Evolutionary conservation across 2,113 vertebrate species (phyloP).

Genomic region (Pleuronectes platessa): DNA sequence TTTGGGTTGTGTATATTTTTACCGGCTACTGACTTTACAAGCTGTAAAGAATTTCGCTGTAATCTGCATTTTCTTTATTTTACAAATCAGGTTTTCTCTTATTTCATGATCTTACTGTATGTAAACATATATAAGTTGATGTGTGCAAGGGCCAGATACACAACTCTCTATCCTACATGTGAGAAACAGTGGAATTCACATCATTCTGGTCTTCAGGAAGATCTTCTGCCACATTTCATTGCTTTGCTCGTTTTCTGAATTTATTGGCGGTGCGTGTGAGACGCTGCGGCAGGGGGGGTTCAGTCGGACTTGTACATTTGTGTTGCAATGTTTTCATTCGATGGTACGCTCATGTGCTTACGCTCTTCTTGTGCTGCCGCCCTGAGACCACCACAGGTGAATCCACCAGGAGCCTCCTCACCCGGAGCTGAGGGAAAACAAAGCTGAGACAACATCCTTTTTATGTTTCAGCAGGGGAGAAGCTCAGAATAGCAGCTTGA

Average conservation of each 20-base stretch:
- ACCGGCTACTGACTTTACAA: not conserved
- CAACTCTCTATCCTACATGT: not conserved
- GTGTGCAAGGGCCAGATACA: not conserved
- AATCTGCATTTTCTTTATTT: no score
- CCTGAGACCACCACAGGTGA: constrained; percentile 20
- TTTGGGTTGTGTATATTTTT: not conserved
- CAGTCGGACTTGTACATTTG: not conserved
- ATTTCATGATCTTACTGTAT: not conserved
- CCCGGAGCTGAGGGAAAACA: constrained; percentile 51
- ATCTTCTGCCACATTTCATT: not conserved
- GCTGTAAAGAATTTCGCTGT: no score
- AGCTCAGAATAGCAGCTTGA: constrained; percentile 3
- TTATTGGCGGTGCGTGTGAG: not conserved
- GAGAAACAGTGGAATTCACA: constrained; percentile 27
- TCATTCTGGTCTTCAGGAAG: no score
- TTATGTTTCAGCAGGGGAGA: constrained; percentile 36
- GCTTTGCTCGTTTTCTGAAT: not conserved
- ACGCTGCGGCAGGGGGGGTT: not conserved
- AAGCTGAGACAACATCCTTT: constrained; percentile 68
- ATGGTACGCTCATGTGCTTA: not conserved
- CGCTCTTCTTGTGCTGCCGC: not conserved
- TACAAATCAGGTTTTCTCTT: not conserved
- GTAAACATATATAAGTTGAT: not conserved
- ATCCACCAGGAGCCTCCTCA: constrained; percentile 40
- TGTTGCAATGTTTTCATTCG: constrained; percentile 6